Percentiles rank a stretch among this genome's conserved stretches.
These are phyloP conservation scores for Abramis brama DNA, from an alignment of 2,113 vertebrate species.

Conservation along the genomic window DNA sequence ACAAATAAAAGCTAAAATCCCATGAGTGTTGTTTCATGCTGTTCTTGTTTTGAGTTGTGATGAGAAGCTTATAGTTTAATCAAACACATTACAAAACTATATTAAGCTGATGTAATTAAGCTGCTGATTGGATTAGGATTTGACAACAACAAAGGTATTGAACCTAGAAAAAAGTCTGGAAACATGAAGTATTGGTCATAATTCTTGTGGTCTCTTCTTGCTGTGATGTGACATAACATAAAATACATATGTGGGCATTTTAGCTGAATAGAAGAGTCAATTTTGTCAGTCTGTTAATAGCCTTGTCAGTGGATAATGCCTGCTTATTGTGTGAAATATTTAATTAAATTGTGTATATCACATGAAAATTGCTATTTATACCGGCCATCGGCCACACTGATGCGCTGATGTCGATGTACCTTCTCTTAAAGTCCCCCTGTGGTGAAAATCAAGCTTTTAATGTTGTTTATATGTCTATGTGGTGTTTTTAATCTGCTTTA, in stretches of 20 bases:
- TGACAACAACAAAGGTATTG: background rate
- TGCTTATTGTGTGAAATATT: background rate
- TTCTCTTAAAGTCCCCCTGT: too few relatives aligned
- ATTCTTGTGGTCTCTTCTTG: background rate
- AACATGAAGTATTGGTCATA: background rate
- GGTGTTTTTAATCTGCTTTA: too few relatives aligned
- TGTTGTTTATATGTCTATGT: too few relatives aligned
- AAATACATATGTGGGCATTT: background rate
- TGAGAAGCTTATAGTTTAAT: slow-evolving; percentile 19
- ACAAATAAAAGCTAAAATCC: slow-evolving; percentile 10
- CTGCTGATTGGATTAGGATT: background rate
- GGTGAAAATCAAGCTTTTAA: too few relatives aligned
- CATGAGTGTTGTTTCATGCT: slow-evolving; percentile 8
- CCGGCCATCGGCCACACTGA: too few relatives aligned
- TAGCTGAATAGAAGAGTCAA: background rate
- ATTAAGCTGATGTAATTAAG: background rate
- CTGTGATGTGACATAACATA: background rate
- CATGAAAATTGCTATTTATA: background rate
- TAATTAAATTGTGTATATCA: too few relatives aligned
- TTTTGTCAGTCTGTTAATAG: background rate
- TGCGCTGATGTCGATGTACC: too few relatives aligned
- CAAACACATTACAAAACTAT: slow-evolving; percentile 6
- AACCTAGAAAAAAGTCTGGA: background rate
- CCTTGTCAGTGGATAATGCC: too few relatives aligned
- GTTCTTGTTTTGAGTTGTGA: slow-evolving; percentile 21